Evolutionary conservation across 1,140 invertebrate species (phyloP), one percentile per base, ranked within the genome.

Genomic region (Musca vetustissima): DNA sequence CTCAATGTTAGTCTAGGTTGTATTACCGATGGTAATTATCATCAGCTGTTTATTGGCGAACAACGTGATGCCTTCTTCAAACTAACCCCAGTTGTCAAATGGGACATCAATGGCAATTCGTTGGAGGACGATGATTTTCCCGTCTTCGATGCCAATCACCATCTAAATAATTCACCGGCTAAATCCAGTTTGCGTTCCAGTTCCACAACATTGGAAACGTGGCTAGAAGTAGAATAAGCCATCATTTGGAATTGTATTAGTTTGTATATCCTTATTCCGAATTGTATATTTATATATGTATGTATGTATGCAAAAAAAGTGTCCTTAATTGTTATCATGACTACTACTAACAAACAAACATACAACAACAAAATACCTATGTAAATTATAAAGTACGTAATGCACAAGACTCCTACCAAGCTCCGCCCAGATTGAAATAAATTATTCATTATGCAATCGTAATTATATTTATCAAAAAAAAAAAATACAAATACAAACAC

Each of bases 41-140:
- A 78, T 59, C 77, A 70, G n/a, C 72, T 80, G 59, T 71, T 77
- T 15, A 65, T 65, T 32, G 68, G 32, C 32, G 57, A 68, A 22
- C 28, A 68, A 15, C 66, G 69, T 17, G 66, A 68, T 48, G 36
- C 49, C 13, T 64, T 68, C 22, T 52, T 64, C 19, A 68, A 70
- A 68, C 15, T 64, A 17, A 73, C 71, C 8, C 77, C 76, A 22
- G 76, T 81, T 36, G 74, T 81, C 65, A 80, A 77, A 55, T 81
- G 79, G 79, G 79, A 81, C 48, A 81, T 80, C 47, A 81, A 81
- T 57, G 79, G 79, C 48, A 81, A 81, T 57, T 81, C 79, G 4
- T 64, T 81, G 49, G 77, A 79, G 17, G 77, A 80, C 57, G 75
- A 79, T 65, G 48, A 69, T 19, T 53, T 65, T 28, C 70, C 59